phyloP scores from a whole-genome alignment of 2,888 invertebrate species.

The Macrostomum cliftonense region DNA sequence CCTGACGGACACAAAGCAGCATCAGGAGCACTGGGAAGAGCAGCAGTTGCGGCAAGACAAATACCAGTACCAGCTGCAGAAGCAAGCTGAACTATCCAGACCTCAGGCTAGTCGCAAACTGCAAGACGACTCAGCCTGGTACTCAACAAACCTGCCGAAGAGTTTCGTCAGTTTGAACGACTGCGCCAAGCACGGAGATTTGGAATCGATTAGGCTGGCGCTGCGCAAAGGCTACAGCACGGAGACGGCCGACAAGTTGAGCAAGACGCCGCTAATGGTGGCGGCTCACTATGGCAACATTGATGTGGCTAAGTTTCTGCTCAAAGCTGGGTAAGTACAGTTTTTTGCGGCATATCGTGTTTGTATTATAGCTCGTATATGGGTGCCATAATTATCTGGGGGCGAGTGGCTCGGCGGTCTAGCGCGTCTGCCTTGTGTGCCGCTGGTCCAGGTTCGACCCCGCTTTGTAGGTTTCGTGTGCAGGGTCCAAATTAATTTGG shows the following conservation, averaged over 20 bases:
- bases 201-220: conserved; percentile 28
- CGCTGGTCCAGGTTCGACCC: too few relatives aligned
- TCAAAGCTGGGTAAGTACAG: conserved; percentile 35
- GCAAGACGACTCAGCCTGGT: conserved; percentile 35
- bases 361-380: too few relatives aligned
- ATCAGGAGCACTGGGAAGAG: too few relatives aligned
- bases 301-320: conserved; percentile 26
- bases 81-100: too few relatives aligned
- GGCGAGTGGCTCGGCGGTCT: too few relatives aligned
- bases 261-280: conserved; percentile 37
- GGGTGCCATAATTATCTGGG: too few relatives aligned
- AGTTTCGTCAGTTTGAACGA: conserved; percentile 32
- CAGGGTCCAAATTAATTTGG: too few relatives aligned
- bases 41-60: too few relatives aligned
- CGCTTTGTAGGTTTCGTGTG: too few relatives aligned
- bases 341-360: too few relatives aligned
- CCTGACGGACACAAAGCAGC: conserved; percentile 22
- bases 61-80: too few relatives aligned
- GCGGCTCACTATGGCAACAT: conserved; percentile 28
- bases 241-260: conserved; percentile 34
- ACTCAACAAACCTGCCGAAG: conserved; percentile 24
- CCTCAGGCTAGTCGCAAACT: conserved; percentile 14
- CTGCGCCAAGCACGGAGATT: conserved; percentile 29
- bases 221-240: conserved; percentile 24
- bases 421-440: too few relatives aligned